Evolutionary conservation across 2,888 invertebrate genomes (phyloP).

Genomic region (Hydropsyche betteni): DNA sequence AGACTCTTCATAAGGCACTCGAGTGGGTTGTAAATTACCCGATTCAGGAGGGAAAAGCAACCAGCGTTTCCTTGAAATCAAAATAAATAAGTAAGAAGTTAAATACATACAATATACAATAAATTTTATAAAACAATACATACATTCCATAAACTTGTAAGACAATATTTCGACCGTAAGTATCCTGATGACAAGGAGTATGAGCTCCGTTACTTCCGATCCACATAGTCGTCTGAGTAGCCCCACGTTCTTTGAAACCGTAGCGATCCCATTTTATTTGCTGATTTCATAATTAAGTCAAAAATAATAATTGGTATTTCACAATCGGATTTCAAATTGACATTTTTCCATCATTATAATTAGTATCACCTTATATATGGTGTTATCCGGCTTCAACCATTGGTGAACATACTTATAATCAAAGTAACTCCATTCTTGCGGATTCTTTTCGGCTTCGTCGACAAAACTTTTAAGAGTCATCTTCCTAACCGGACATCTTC

Average conservation of each 20-base stretch:
- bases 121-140: constrained; percentile 42
- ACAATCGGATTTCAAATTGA: too few species aligned
- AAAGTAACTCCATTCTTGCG: constrained; percentile 76
- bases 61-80: constrained; percentile 82
- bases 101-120: neutral
- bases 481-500: constrained; percentile 67
- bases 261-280: constrained; percentile 72
- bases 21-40: constrained; percentile 75
- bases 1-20: constrained; percentile 96
- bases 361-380: constrained; percentile 66
- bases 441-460: constrained; percentile 54
- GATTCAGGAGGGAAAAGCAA: constrained; percentile 86
- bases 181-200: constrained; percentile 94
- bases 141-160: constrained; percentile 89
- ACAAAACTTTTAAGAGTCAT: constrained; percentile 74
- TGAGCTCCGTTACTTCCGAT: constrained; percentile 87
- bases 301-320: too few species aligned
- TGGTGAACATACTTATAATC: constrained; percentile 84
- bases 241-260: constrained; percentile 75
- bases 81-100: neutral
- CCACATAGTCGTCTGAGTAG: constrained; percentile 84
- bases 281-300: constrained; percentile 51
- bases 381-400: constrained; percentile 69
- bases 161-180: constrained; percentile 93
- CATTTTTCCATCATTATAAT: neutral